phyloP scores from a whole-genome alignment of 1,140 invertebrate species.

The Paralvinella palmiformis region DNA sequence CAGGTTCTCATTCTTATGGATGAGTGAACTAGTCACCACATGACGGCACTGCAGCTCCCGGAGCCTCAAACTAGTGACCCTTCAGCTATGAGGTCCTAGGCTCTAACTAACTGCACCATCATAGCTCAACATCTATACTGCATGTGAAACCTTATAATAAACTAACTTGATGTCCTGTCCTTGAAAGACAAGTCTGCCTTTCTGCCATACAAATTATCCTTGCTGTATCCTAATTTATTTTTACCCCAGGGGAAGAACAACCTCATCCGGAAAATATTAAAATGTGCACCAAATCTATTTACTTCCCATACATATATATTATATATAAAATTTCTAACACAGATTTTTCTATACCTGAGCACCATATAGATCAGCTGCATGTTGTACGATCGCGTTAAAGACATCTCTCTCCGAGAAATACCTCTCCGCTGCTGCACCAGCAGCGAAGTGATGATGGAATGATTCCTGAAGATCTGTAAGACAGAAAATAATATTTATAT shows the following conservation, averaged over 20 bases:
- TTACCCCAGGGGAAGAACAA: no score
- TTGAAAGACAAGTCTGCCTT: neutral
- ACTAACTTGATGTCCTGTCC: neutral
- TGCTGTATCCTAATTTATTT: no score
- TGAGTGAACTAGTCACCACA: no score
- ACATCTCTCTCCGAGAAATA: constrained; percentile 30
- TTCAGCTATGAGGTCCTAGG: no score
- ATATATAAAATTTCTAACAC: neutral
- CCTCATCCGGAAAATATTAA: no score
- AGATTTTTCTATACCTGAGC: constrained; percentile 25
- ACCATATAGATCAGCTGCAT: constrained; percentile 34
- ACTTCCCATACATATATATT: neutral
- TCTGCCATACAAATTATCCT: neutral
- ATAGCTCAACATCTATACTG: no score
- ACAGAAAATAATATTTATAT: no score
- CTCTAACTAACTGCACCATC: no score
- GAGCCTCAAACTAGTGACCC: no score
- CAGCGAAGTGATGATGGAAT: constrained; percentile 50
- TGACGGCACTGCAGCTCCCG: no score
- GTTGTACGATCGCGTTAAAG: constrained; percentile 41
- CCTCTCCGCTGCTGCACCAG: constrained; percentile 51
- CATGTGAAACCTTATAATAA: neutral
- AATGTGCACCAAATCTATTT: neutral
- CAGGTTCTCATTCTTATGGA: no score
- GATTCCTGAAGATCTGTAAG: constrained; percentile 49